These are phyloP conservation scores for Marcusenius ussheri DNA, from an alignment of 2,113 vertebrate genomes.

Conservation along the genomic window DNA sequence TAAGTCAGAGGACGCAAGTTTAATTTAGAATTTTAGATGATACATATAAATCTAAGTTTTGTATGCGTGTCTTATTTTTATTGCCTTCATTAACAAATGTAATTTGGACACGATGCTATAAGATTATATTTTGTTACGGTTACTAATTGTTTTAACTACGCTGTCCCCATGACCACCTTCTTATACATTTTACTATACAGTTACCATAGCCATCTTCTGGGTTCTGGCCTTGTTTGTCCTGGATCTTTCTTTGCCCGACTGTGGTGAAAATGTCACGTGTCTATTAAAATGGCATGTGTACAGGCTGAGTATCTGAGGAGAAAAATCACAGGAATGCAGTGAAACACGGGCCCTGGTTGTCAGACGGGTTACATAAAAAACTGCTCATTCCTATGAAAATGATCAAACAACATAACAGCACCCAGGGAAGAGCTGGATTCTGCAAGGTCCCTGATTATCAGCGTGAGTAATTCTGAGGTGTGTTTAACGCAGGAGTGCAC, in stretches of 20 bases:
- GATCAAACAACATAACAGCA: background rate
- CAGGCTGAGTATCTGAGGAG: background rate
- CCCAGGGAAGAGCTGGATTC: background rate
- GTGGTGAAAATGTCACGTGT: background rate
- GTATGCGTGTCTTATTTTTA: background rate
- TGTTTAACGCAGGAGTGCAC: background rate
- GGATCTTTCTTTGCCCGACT: background rate
- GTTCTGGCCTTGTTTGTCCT: background rate
- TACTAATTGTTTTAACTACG: background rate
- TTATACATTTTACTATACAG: background rate
- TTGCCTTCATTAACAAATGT: background rate
- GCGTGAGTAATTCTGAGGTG: background rate
- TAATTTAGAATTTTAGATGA: background rate
- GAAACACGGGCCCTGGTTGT: background rate
- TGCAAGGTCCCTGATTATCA: background rate
- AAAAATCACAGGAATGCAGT: background rate
- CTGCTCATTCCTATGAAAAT: background rate
- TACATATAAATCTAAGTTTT: background rate
- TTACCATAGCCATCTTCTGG: background rate
- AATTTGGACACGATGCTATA: background rate
- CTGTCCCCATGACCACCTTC: background rate
- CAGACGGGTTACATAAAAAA: background rate
- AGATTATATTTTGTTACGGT: background rate
- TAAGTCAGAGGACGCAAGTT: background rate
- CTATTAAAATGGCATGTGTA: background rate